Conservation (phyloP, 2,113 vertebrate genomes). For the Siniperca chuatsi region DNA sequence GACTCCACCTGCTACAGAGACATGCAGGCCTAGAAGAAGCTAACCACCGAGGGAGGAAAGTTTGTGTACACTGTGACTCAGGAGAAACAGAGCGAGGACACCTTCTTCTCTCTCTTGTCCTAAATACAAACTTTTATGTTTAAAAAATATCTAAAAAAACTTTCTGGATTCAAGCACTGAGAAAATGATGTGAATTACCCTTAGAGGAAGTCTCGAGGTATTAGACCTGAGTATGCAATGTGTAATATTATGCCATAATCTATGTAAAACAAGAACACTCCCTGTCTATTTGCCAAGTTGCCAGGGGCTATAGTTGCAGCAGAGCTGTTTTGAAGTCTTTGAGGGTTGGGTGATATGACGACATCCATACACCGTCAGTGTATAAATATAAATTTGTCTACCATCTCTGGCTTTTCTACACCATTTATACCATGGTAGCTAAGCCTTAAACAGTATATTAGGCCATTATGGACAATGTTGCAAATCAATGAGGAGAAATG, state of each 20-base stretch:
- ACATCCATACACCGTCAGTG: background rate
- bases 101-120: constrained; percentile 32
- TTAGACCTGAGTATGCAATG: background rate
- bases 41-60: constrained; percentile 5
- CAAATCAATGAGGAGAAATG: background rate
- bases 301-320: background rate
- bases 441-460: background rate
- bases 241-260: background rate
- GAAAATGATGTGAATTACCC: background rate
- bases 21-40: background rate
- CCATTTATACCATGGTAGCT: background rate
- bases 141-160: background rate
- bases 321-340: background rate
- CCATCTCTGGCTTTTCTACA: background rate
- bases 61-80: constrained; percentile 39
- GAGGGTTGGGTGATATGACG: background rate
- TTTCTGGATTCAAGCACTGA: background rate
- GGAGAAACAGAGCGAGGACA: constrained; percentile 34
- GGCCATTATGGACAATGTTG: background rate
- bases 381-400: background rate
- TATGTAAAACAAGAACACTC: background rate
- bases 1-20: constrained; percentile 4
- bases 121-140: constrained; percentile 29
- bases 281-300: background rate
- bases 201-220: background rate